These are phyloP conservation scores for Biston stratarius DNA, from an alignment of 2,888 invertebrate species.

Conservation along the genomic window DNA sequence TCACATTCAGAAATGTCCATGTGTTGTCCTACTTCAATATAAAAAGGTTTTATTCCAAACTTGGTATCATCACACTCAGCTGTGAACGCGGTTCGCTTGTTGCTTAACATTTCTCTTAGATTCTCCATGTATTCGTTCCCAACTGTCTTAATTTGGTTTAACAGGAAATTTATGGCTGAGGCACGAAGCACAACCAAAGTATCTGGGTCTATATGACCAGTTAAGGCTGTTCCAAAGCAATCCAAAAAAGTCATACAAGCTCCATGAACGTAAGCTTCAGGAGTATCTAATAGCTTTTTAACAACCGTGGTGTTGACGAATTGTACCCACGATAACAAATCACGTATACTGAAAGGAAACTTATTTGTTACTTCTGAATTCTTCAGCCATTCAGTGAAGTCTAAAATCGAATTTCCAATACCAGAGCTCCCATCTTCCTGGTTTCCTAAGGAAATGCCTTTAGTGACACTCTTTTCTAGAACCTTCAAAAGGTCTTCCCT, in stretches of 20 bases:
- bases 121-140: slow-evolving; percentile 69
- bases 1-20: slow-evolving; percentile 50
- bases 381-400: slow-evolving; percentile 93
- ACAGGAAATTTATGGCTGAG: slow-evolving; percentile 86
- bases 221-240: slow-evolving; percentile 94
- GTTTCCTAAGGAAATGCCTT: slow-evolving; percentile 83
- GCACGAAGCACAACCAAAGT: slow-evolving; percentile 76
- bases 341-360: slow-evolving; percentile 95
- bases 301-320: slow-evolving; percentile 91
- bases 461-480: slow-evolving; percentile 91
- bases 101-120: slow-evolving; percentile 64
- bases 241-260: slow-evolving; percentile 96
- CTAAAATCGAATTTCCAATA: slow-evolving; percentile 90
- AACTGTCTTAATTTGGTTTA: slow-evolving; percentile 79
- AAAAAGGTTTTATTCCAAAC: slow-evolving; percentile 94
- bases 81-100: slow-evolving; percentile 64
- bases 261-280: slow-evolving; percentile 94
- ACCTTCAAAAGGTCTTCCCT: slow-evolving; percentile 92
- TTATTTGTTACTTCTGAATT: slow-evolving; percentile 90
- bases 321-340: slow-evolving; percentile 96
- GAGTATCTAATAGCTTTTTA: slow-evolving; percentile 74
- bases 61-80: slow-evolving; percentile 68
- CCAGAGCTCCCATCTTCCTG: slow-evolving; percentile 84
- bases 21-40: slow-evolving; percentile 85
- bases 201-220: slow-evolving; percentile 89